Percentiles rank a stretch among this genome's conserved stretches.
These are phyloP conservation scores for Rhinolophus ferrumequinum DNA, from an alignment of 2,113 vertebrate genomes.

Conservation along the genomic window DNA sequence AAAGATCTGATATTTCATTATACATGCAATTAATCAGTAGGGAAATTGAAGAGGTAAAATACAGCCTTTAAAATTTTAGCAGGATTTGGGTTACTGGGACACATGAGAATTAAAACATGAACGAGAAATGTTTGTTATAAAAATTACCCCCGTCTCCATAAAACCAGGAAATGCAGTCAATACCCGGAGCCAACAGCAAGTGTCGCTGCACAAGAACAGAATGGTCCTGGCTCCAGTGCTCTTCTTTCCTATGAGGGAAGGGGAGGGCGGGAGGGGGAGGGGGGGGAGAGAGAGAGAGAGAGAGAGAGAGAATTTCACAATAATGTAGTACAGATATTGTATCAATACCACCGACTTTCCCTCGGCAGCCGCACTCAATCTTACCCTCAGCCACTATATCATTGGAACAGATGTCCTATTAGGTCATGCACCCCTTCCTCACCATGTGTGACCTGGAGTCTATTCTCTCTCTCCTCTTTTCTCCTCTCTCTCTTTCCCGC, in stretches of 20 bases:
- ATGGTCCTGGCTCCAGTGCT: rapidly evolving
- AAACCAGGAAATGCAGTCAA: neutral
- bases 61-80: neutral
- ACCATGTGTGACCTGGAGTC: neutral
- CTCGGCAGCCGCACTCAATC: neutral
- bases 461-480: neutral
- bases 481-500: too few relatives aligned
- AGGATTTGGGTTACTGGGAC: neutral
- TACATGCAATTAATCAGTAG: neutral
- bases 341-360: too few relatives aligned
- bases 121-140: neutral
- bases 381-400: neutral
- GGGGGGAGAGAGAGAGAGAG: too few relatives aligned
- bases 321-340: neutral
- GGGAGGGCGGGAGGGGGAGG: neutral
- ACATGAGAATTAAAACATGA: neutral
- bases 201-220: neutral
- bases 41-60: neutral
- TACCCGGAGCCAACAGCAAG: neutral
- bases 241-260: neutral
- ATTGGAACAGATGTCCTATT: neutral
- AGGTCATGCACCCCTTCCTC: neutral
- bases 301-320: neutral
- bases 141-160: neutral
- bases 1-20: neutral